Percentiles rank a stretch among this genome's conserved stretches.
Conservation (phyloP, 2,888 invertebrate genomes). For the Andrena chrysosceles region DNA sequence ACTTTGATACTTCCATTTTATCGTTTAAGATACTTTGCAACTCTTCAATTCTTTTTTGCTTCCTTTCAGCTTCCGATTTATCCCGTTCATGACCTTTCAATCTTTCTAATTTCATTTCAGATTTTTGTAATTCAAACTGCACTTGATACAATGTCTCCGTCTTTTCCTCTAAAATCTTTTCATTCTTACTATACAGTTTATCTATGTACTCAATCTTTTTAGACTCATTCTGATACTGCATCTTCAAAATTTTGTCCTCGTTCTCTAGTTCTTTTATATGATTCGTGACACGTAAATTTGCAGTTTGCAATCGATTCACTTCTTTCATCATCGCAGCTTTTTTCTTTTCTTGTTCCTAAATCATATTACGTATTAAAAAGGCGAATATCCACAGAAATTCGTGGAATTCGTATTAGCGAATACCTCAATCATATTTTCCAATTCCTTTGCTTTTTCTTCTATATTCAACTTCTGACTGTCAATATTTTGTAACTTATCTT, state of each 20-base stretch:
- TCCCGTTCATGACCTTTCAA: constrained; percentile 75
- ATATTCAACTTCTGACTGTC: constrained; percentile 86
- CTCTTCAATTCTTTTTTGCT: constrained; percentile 84
- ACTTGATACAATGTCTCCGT: constrained; percentile 75
- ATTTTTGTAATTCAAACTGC: constrained; percentile 77
- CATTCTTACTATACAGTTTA: constrained; percentile 66
- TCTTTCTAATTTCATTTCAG: constrained; percentile 76
- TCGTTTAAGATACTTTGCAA: constrained; percentile 85
- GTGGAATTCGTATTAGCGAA: constrained; percentile 9
- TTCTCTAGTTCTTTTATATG: constrained; percentile 74
- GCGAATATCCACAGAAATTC: constrained; percentile 16
- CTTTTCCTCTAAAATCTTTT: constrained; percentile 73
- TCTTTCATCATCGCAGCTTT: constrained; percentile 73
- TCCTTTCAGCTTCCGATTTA: constrained; percentile 82
- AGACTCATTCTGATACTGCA: constrained; percentile 72
- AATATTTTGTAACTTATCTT: constrained; percentile 85
- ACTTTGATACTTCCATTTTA: constrained; percentile 83
- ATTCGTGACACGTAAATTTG: constrained; percentile 67
- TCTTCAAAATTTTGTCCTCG: constrained; percentile 72
- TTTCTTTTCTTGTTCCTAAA: constrained; percentile 79
- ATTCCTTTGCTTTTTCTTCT: constrained; percentile 87
- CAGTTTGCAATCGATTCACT: constrained; percentile 74
- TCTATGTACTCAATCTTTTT: constrained; percentile 74
- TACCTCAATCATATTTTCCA: constrained; percentile 87
- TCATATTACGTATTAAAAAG: constrained; percentile 12